Conservation (phyloP, 2,888 invertebrate genomes). For the Lathronympha strigana region DNA sequence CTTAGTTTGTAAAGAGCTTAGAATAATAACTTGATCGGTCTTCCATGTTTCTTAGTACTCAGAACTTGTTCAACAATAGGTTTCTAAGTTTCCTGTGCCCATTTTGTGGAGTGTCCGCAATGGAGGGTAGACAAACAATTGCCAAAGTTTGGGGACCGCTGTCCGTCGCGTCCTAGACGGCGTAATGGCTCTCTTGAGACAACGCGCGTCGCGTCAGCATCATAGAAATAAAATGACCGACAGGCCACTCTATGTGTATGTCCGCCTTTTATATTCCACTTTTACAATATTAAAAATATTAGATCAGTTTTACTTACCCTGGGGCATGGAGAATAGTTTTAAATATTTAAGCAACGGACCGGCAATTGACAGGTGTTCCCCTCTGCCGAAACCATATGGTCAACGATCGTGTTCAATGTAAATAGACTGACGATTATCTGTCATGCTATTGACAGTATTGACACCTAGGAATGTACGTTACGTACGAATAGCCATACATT, state of each 20-base stretch:
- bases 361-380: too few relatives aligned
- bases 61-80: slow-evolving; percentile 13
- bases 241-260: not conserved
- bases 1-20: slow-evolving; percentile 1
- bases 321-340: too few relatives aligned
- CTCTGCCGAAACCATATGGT: too few relatives aligned
- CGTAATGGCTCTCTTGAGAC: slow-evolving; percentile 54
- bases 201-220: slow-evolving; percentile 42
- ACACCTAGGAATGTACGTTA: too few relatives aligned
- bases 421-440: too few relatives aligned
- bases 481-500: too few relatives aligned
- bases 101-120: not conserved
- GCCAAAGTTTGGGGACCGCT: slow-evolving; percentile 59
- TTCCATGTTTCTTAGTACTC: not conserved
- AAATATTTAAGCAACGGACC: too few relatives aligned
- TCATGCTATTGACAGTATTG: too few relatives aligned
- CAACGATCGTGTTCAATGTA: too few relatives aligned
- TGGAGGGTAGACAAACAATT: slow-evolving; percentile 46
- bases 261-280: not conserved
- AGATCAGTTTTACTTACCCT: too few relatives aligned
- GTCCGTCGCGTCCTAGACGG: slow-evolving; percentile 49
- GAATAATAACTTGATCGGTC: not conserved
- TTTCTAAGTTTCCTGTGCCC: slow-evolving; percentile 22
- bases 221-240: slow-evolving; percentile 19
- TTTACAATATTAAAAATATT: not conserved